phyloP scores from a whole-genome alignment of 2,113 vertebrate genomes.

The Brachionichthys hirsutus region DNA sequence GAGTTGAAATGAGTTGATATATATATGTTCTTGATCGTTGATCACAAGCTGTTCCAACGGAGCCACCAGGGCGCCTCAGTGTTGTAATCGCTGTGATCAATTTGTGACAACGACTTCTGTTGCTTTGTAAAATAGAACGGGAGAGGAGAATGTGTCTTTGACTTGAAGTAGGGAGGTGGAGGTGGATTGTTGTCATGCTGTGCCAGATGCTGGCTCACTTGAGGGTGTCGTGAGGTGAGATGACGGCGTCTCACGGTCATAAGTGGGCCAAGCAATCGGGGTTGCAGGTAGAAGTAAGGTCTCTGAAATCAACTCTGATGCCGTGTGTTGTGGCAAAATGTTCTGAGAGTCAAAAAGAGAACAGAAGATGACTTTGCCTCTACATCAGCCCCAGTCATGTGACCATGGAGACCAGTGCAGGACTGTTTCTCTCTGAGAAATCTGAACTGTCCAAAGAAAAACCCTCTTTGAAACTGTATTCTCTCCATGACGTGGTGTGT shows the following conservation, averaged over 20 bases:
- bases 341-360: slow-evolving; percentile 21
- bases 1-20: no score
- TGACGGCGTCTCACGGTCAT: no score
- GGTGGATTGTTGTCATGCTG: neutral
- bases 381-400: slow-evolving; percentile 11
- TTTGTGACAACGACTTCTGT: slow-evolving; percentile 30
- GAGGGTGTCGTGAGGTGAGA: slow-evolving; percentile 1
- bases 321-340: slow-evolving; percentile 27
- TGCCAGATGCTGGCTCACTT: slow-evolving; percentile 18
- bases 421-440: neutral
- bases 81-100: slow-evolving; percentile 38
- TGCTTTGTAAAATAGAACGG: slow-evolving; percentile 30
- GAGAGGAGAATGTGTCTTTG: slow-evolving; percentile 7
- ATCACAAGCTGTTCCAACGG: no score
- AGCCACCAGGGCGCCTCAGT: neutral
- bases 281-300: slow-evolving; percentile 28
- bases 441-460: neutral
- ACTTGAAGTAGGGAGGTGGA: slow-evolving; percentile 23
- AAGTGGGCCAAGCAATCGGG: slow-evolving; percentile 57
- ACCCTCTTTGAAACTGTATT: neutral
- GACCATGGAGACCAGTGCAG: slow-evolving; percentile 22
- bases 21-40: no score
- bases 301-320: slow-evolving; percentile 45
- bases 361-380: slow-evolving; percentile 24
- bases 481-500: no score